Conservation (phyloP, 2,888 invertebrate genomes). For the Mylabris sibirica region DNA sequence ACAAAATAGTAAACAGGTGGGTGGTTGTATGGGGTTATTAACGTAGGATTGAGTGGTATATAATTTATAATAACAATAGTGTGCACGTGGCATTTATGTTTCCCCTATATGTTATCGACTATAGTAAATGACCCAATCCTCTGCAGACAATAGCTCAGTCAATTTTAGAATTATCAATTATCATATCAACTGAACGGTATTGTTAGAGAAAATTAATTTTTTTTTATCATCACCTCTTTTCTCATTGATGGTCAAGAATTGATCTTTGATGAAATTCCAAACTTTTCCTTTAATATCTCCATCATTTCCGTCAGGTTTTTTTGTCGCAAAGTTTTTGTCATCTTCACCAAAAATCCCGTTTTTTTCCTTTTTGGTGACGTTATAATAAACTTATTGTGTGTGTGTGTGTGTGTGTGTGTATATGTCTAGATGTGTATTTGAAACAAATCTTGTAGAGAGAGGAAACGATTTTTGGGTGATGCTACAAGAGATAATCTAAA, state of each 20-base stretch:
- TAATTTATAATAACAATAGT: not conserved
- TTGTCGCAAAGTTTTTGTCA: not conserved
- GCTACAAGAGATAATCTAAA: not conserved
- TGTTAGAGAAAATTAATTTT: no score
- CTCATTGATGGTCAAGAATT: not conserved
- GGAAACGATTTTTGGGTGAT: no score
- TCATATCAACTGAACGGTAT: no score
- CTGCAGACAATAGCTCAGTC: no score
- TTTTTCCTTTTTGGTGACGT: not conserved
- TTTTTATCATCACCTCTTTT: not conserved
- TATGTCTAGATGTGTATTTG: no score
- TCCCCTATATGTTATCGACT: not conserved
- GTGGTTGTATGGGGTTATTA: not conserved
- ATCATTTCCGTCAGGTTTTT: not conserved
- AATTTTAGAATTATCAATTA: no score
- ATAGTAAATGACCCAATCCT: no score
- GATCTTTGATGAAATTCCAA: not conserved
- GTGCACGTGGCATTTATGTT: constrained; percentile 6
- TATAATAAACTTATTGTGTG: not conserved
- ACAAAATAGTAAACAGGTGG: not conserved
- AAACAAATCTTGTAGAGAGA: not conserved
- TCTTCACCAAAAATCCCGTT: not conserved
- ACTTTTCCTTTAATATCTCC: constrained; percentile 1
- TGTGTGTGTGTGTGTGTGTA: not conserved
- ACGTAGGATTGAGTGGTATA: not conserved